Evolutionary conservation across 2,797 vertebrate species (phyloP).

Genomic region (Graptemys geographica): DNA sequence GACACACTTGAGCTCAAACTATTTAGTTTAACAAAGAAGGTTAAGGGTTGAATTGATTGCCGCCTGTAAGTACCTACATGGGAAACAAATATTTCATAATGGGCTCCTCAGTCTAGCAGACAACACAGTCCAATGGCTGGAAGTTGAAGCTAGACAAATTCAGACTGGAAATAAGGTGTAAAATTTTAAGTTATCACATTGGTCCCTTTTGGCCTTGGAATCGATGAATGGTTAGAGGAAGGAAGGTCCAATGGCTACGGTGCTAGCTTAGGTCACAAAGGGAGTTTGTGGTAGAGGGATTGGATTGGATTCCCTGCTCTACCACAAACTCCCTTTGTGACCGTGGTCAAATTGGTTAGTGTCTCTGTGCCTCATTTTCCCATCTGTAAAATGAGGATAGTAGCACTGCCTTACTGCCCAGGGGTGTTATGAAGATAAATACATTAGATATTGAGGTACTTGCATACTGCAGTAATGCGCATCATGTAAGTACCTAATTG

Average conservation of each 20-base stretch:
- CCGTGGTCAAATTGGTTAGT: neutral
- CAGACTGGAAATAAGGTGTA: neutral
- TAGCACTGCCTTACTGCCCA: neutral
- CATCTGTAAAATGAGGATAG: neutral
- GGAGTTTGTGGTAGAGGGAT: no score
- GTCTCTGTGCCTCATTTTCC: neutral
- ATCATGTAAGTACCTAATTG: neutral
- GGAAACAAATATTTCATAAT: neutral
- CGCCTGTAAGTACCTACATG: neutral
- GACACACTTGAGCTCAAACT: neutral
- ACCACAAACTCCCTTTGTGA: neutral
- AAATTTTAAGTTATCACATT: neutral
- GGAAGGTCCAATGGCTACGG: neutral
- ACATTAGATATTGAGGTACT: neutral
- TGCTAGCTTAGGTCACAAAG: neutral
- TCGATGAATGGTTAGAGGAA: neutral
- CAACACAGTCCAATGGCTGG: neutral
- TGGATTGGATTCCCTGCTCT: neutral
- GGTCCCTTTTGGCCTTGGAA: neutral
- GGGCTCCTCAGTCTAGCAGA: neutral
- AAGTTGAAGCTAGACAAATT: neutral
- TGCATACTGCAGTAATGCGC: neutral
- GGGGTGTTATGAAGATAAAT: neutral
- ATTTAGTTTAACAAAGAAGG: neutral
- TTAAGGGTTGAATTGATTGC: neutral